Percentiles rank a stretch among this genome's conserved stretches.
Conservation (phyloP, 2,113 vertebrate species). For the Polypterus bichir region DNA sequence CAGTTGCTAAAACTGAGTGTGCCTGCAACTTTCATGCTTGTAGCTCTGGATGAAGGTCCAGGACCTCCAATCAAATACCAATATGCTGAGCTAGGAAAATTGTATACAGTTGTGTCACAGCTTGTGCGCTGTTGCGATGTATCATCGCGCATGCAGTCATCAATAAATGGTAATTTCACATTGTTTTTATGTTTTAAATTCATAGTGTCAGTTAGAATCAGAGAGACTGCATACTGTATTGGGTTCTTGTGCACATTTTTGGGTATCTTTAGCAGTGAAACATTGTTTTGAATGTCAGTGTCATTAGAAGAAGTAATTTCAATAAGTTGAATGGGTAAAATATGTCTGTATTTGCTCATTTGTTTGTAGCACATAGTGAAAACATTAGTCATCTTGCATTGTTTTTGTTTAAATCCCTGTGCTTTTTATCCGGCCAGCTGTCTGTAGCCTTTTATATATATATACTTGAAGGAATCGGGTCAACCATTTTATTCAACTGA, state of each 20-base stretch:
- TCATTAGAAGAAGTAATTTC: too few species aligned
- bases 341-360: too few species aligned
- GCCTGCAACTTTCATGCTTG: slow-evolving; percentile 96
- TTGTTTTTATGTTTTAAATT: too few species aligned
- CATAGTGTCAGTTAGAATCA: neutral
- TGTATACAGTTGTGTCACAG: slow-evolving; percentile 94
- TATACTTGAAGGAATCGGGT: too few species aligned
- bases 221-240: neutral
- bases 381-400: too few species aligned
- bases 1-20: slow-evolving; percentile 91
- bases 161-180: slow-evolving; percentile 75
- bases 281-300: neutral
- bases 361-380: too few species aligned
- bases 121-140: slow-evolving; percentile 96
- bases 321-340: too few species aligned
- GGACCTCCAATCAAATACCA: slow-evolving; percentile 98
- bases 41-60: slow-evolving; percentile 91
- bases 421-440: too few species aligned
- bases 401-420: too few species aligned
- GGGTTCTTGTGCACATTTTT: neutral
- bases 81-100: slow-evolving; percentile 93
- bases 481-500: too few species aligned
- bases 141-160: slow-evolving; percentile 91
- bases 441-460: too few species aligned
- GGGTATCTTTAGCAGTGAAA: neutral